Base-by-base conservation (phyloP, 2,797 vertebrate genomes). In the Tauraco hartlaubi region DNA sequence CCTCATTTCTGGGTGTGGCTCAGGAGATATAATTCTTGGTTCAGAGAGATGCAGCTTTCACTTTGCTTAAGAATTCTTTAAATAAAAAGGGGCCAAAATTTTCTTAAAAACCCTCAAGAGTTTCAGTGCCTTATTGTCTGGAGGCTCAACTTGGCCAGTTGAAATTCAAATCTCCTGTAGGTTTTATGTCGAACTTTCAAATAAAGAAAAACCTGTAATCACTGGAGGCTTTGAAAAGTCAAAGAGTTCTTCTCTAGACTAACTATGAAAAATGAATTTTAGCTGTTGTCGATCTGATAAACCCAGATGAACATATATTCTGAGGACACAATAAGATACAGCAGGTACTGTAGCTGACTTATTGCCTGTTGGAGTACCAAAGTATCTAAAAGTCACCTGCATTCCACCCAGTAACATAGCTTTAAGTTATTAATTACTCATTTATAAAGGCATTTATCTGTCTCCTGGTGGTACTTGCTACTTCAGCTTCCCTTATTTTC, bases 401-500 rank as follows among this genome's bases (percentile, higher is more conserved):
- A 81, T 97, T 96, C 78, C 55, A 63, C 69, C 73, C 86, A 86
- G 31, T 84, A 85, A 89, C 25, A 19, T 79, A 96, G 91, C 68
- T 97, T 95, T 91, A 97, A 93, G 85, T 96, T 96, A 95, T 96
- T 97, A 97, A 98, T 97, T 96, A 97, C 62, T 91, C 63, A 94
- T 95, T 96, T 96, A 86, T 77, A 84, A 97, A 96, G 74, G 71
- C 85, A 97, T 96, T 97, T 96, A 82, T 97, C 96, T 97, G 90
- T 95, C 97, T 98, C 92, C 84, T 96, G 92, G 91, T 97, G 88
- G 95, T 92, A 95, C 94, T 94, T 98, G 93, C 96, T 97, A 95
- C 97, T 98, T 97, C 96, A 96, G 87, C 77, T 96, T 97, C 97
- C 97, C 94, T 98, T 98, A 98, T 99, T 99, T 99, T 99, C 98